Conservation (phyloP, 2,113 vertebrate genomes). For the Sitta europaea region DNA sequence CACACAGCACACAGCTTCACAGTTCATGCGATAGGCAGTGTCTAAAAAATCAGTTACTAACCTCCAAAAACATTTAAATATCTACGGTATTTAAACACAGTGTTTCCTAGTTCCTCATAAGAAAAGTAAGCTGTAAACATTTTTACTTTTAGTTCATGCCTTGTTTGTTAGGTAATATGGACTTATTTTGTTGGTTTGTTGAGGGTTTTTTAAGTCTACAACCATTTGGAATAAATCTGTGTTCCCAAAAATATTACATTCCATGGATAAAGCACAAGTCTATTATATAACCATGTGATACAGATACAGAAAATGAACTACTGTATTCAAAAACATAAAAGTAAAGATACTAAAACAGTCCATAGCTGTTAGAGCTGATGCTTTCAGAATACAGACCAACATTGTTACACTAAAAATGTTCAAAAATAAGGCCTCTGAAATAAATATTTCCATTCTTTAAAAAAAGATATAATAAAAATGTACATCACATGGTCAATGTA, state of each 20-base stretch:
- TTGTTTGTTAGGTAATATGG: constrained; percentile 68
- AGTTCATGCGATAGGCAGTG: constrained; percentile 89
- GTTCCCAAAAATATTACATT: constrained; percentile 85
- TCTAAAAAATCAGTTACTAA: constrained; percentile 84
- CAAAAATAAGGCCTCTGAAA: constrained; percentile 95
- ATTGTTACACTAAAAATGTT: constrained; percentile 80
- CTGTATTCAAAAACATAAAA: constrained; percentile 75
- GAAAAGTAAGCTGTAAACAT: constrained; percentile 90
- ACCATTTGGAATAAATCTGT: constrained; percentile 71
- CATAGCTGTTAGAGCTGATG: constrained; percentile 73
- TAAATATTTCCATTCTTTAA: constrained; percentile 89
- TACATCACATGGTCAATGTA: constrained; percentile 86
- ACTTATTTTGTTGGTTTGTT: constrained; percentile 25
- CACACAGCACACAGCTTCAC: constrained; percentile 87
- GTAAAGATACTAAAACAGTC: constrained; percentile 73
- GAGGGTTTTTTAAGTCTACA: constrained; percentile 58
- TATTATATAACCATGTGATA: constrained; percentile 79
- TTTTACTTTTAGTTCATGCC: constrained; percentile 81
- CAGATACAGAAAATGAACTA: constrained; percentile 74
- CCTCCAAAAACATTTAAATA: constrained; percentile 85
- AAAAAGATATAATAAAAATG: constrained; percentile 83
- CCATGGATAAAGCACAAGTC: constrained; percentile 79
- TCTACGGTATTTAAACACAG: constrained; percentile 85
- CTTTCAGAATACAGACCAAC: constrained; percentile 75
- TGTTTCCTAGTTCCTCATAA: constrained; percentile 82